phyloP scores from a whole-genome alignment of 2,113 vertebrate genomes.

The Sturnus vulgaris region DNA sequence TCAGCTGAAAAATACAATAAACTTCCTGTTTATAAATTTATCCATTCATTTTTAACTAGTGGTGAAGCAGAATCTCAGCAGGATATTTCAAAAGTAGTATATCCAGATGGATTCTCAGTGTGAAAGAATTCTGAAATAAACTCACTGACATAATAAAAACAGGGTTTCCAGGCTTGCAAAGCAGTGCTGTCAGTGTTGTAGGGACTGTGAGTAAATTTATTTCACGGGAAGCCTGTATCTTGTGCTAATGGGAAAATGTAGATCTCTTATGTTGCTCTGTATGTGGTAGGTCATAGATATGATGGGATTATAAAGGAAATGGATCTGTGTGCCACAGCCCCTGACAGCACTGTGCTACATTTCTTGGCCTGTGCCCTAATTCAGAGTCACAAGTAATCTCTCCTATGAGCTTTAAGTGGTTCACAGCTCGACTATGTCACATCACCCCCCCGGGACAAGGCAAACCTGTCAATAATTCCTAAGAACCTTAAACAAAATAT shows the following conservation, averaged over 20 bases:
- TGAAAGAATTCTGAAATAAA: slow-evolving; percentile 63
- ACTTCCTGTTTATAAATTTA: slow-evolving; percentile 40
- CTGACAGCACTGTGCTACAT: slow-evolving; percentile 51
- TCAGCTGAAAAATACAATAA: slow-evolving; percentile 22
- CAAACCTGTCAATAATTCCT: slow-evolving; percentile 55
- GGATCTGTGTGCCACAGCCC: slow-evolving; percentile 42
- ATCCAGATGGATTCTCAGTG: slow-evolving; percentile 71
- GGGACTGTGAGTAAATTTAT: slow-evolving; percentile 51
- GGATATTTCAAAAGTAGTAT: slow-evolving; percentile 39
- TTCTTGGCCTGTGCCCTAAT: slow-evolving; percentile 46
- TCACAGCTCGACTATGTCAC: slow-evolving; percentile 32
- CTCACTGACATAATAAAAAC: slow-evolving; percentile 48
- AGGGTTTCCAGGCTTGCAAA: slow-evolving; percentile 47
- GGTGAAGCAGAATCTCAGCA: slow-evolving; percentile 49
- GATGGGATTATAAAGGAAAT: slow-evolving; percentile 55
- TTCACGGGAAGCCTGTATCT: slow-evolving; percentile 48
- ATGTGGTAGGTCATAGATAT: slow-evolving; percentile 53
- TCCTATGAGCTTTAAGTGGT: slow-evolving; percentile 49
- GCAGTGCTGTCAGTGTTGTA: background rate
- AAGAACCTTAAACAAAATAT: slow-evolving; percentile 54
- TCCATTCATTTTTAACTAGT: slow-evolving; percentile 54
- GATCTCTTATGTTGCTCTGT: slow-evolving; percentile 55
- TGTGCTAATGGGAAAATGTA: slow-evolving; percentile 67
- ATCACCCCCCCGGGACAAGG: slow-evolving; percentile 31
- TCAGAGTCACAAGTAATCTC: slow-evolving; percentile 49